Evolutionary conservation across 2,888 invertebrate species (phyloP).

Genomic region (Catocala sponsa): DNA sequence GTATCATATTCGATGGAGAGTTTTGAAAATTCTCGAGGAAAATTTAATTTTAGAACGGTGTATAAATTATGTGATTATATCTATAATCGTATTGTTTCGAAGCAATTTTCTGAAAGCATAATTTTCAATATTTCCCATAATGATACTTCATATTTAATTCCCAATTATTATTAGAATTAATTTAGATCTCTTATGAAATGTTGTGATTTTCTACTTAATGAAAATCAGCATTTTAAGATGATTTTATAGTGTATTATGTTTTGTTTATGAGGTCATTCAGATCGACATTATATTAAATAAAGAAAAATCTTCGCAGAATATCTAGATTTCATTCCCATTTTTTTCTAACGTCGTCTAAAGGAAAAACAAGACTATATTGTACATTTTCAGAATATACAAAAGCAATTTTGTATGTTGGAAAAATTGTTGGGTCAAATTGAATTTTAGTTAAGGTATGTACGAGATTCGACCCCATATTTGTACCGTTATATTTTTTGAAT

Average conservation of each 20-base stretch:
- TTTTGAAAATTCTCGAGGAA: slow-evolving; percentile 29
- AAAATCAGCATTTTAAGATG: too few relatives aligned
- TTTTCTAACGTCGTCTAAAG: not conserved
- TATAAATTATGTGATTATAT: slow-evolving; percentile 2
- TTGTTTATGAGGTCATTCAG: too few relatives aligned
- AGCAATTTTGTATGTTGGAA: slow-evolving; percentile 4
- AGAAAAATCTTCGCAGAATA: not conserved
- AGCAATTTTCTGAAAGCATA: not conserved
- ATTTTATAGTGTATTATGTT: too few relatives aligned
- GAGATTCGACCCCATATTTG: slow-evolving; percentile 6
- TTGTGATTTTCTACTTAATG: too few relatives aligned
- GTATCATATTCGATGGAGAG: not conserved
- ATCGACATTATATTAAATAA: not conserved
- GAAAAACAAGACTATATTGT: not conserved
- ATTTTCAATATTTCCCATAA: not conserved
- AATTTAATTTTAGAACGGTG: slow-evolving; percentile 44
- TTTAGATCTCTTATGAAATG: too few relatives aligned
- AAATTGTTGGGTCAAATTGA: slow-evolving; percentile 23
- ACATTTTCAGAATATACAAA: slow-evolving; percentile 1
- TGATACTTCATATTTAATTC: not conserved
- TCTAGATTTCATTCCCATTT: not conserved
- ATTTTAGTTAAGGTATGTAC: slow-evolving; percentile 29
- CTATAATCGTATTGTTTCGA: slow-evolving; percentile 1
- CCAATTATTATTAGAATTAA: slow-evolving; percentile 1
- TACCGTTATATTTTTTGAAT: not conserved